Conservation (phyloP, 2,888 invertebrate genomes). For the Epicampocera succincta region DNA sequence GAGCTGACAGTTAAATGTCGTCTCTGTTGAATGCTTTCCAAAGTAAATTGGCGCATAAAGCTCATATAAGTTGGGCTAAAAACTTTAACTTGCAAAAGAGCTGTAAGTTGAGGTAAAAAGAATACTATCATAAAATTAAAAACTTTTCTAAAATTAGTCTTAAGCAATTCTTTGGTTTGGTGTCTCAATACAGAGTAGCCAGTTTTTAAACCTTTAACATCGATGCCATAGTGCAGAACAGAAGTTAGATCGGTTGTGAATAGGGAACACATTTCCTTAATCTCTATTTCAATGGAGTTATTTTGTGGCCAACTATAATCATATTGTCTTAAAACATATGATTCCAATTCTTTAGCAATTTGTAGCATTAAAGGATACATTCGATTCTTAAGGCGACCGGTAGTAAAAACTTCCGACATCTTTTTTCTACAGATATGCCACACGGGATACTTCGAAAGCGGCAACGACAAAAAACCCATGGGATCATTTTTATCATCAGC, state of each 20-base stretch:
- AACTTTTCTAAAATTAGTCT: conserved; percentile 72
- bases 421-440: conserved; percentile 76
- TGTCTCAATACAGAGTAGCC: conserved; percentile 72
- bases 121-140: conserved; percentile 76
- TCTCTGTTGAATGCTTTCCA: background rate
- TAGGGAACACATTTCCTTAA: conserved; percentile 76
- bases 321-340: conserved; percentile 66
- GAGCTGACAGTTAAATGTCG: background rate
- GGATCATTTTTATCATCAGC: conserved; percentile 74
- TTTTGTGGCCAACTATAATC: background rate
- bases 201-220: conserved; percentile 74
- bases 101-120: conserved; percentile 74
- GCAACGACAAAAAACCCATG: conserved; percentile 75
- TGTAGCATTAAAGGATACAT: conserved; percentile 78
- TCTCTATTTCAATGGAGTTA: conserved; percentile 62
- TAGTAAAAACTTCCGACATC: conserved; percentile 76
- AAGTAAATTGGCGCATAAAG: conserved; percentile 76
- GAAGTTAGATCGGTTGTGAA: conserved; percentile 79
- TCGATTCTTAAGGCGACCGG: conserved; percentile 74
- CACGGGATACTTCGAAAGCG: conserved; percentile 76
- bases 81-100: conserved; percentile 73
- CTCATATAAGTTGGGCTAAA: conserved; percentile 72
- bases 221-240: conserved; percentile 74
- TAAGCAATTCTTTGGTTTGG: conserved; percentile 73
- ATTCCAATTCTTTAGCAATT: conserved; percentile 73